Evolutionary conservation across 1,140 invertebrate genomes (phyloP).

Genomic region (Teleogryllus occipitalis): DNA sequence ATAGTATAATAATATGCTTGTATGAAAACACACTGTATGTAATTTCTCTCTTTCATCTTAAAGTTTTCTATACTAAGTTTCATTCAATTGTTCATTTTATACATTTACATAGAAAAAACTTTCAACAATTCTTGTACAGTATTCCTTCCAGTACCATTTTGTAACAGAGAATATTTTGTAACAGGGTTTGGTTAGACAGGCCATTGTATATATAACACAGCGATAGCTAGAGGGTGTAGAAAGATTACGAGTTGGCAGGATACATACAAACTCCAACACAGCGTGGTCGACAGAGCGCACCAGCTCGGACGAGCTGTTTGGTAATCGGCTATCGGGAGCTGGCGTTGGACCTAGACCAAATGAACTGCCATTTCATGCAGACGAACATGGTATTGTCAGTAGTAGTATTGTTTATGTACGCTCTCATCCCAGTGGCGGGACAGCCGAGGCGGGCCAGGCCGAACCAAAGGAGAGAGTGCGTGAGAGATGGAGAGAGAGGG

Average conservation of each 20-base stretch:
- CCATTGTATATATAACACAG: conserved; percentile 12
- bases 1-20: conserved; percentile 24
- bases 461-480: conserved; percentile 7
- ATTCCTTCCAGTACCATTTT: conserved; percentile 7
- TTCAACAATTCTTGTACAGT: conserved; percentile 20
- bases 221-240: conserved; percentile 17
- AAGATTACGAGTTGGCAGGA: conserved; percentile 19
- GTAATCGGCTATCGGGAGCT: conserved; percentile 14
- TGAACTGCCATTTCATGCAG: conserved; percentile 18
- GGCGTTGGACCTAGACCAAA: conserved; percentile 15
- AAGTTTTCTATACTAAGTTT: conserved; percentile 23
- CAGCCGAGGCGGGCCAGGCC: conserved; percentile 5
- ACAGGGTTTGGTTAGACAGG: conserved; percentile 18
- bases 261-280: conserved; percentile 15
- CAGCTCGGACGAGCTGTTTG: background rate
- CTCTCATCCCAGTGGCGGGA: conserved; percentile 2
- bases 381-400: conserved; percentile 23
- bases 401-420: conserved; percentile 15
- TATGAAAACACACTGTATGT: conserved; percentile 24
- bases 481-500: background rate
- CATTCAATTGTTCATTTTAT: conserved; percentile 22
- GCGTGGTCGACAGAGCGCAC: background rate
- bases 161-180: conserved; percentile 22
- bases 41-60: conserved; percentile 13
- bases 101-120: conserved; percentile 26